phyloP scores from a whole-genome alignment of 1,140 invertebrate genomes.

The Paraescarpia echinospica region DNA sequence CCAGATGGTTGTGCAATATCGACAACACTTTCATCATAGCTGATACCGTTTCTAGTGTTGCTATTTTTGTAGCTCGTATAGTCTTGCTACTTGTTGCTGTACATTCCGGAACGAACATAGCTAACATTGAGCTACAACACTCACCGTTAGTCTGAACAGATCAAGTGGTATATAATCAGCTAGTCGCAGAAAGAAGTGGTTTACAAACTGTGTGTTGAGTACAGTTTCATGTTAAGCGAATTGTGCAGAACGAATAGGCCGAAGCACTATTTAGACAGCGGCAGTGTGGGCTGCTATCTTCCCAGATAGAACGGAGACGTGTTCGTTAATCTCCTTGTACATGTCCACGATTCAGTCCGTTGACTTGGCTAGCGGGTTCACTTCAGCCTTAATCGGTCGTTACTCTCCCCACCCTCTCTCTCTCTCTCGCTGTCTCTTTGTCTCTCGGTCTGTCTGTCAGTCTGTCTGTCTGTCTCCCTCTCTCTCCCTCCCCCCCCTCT shows the following conservation, averaged over 20 bases:
- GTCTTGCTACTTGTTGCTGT: no score
- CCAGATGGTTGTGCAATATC: not conserved
- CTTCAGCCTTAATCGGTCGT: not conserved
- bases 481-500: no score
- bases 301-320: not conserved
- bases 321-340: not conserved
- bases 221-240: not conserved
- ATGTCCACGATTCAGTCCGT: not conserved
- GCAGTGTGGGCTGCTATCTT: not conserved
- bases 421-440: no score
- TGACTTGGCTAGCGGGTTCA: not conserved
- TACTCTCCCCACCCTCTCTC: no score
- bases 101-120: not conserved
- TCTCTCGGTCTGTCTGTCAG: no score
- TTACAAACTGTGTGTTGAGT: not conserved
- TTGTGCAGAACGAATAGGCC: not conserved
- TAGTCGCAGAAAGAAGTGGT: not conserved
- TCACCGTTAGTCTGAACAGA: not conserved
- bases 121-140: not conserved
- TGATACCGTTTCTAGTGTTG: no score
- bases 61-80: no score
- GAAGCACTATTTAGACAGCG: no score
- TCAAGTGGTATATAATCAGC: not conserved
- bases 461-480: no score
- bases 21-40: no score